Base-by-base conservation (phyloP, 2,888 invertebrate genomes). In the Mactromeris polynyma region DNA sequence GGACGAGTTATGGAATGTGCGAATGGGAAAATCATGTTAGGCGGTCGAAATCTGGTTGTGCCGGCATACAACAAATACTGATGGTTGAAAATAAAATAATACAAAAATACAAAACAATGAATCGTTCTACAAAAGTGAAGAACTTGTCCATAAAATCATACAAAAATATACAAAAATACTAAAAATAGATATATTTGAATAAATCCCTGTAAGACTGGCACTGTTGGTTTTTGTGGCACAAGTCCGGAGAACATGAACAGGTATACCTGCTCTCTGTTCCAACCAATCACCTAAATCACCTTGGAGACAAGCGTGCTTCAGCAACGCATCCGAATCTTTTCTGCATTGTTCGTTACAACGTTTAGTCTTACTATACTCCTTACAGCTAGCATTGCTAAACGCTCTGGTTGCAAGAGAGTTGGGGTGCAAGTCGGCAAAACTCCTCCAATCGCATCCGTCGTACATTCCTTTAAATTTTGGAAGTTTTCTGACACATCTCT, bases 201-300 rank as follows among this genome's bases (percentile, higher is more conserved):
- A 36, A 36, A 19, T 73, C 73, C 73, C 36, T 36, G 36, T 33
- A 33, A 2, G 2, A 33, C 46, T 38, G 69, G 73, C 46, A 78
- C 78, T 54, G 69, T 38, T 80, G 73, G 58, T n/a, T 1, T n/a
- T n/a, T 7, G 54, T 58, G 2, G 86, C 81, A 19, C 81, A 69
- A 9, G 69, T 51, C 7, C 73, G 51, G 2, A 86, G 51, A 64
- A 73, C 46, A 26, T 81, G 14, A 4, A 81, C 31, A 36, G 86
- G 73, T 7, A 51, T 51, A 21, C 40, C 36, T 54, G 78, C 73
- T n/a, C 51, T 31, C 21, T 19, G n/a, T 26, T 51, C 84, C 36
- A 92, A 83, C 81, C 85, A 93, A 0, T 93, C 93, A 3, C 93
- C 92, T 31, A 93, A 64, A 77, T 93, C 91, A 0, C 93, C 94